Conservation (phyloP, 2,113 vertebrate genomes). For the Ornithorhynchus anatinus region DNA sequence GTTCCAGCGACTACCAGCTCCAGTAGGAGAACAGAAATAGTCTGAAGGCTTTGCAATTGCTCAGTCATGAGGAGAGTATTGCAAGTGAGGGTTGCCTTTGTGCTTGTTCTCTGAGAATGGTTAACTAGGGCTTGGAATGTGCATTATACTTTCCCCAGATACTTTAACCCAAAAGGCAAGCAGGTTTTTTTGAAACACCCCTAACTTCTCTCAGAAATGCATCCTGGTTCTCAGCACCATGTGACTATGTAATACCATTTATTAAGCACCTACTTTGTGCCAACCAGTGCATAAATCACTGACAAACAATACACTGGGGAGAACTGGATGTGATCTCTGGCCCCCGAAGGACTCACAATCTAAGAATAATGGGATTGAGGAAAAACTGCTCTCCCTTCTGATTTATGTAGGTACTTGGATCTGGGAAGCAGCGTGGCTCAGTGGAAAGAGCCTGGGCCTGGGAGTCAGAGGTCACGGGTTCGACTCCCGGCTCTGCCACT, state of each 20-base stretch:
- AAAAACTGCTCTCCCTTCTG: neutral
- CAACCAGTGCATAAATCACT: neutral
- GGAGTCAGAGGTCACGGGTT: too few relatives aligned
- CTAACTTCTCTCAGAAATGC: too few relatives aligned
- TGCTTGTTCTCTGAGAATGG: neutral
- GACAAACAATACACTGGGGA: neutral
- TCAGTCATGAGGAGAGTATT: neutral
- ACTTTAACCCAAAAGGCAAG: neutral
- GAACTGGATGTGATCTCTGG: neutral
- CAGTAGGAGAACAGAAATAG: neutral
- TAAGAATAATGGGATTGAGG: neutral
- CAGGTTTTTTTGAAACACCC: constrained; percentile 4
- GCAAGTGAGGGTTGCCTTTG: neutral
- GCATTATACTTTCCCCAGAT: neutral
- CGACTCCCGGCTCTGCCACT: too few relatives aligned
- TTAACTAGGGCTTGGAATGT: neutral
- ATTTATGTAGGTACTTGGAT: too few relatives aligned
- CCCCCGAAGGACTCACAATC: neutral
- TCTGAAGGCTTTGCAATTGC: neutral
- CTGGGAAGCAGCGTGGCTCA: too few relatives aligned
- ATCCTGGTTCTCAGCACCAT: too few relatives aligned
- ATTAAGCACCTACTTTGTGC: neutral
- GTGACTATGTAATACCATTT: neutral
- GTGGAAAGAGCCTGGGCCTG: too few relatives aligned
- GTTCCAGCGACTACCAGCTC: neutral